phyloP scores from a whole-genome alignment of 2,797 vertebrate genomes.

The Falco peregrinus region DNA sequence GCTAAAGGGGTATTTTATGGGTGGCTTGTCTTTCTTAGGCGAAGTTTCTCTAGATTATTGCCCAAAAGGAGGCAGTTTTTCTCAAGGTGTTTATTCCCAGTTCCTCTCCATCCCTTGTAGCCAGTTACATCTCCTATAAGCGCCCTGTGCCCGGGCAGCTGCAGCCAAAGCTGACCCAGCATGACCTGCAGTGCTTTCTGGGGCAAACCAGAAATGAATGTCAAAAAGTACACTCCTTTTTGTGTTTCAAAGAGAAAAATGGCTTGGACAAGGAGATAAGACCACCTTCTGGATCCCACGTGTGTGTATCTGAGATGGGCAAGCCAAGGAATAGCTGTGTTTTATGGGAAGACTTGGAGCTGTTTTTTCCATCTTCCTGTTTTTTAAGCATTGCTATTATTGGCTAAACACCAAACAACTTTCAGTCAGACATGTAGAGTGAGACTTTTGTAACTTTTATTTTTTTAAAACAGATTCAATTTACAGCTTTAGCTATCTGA shows the following conservation, averaged over 20 bases:
- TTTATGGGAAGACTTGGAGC: slow-evolving; percentile 5
- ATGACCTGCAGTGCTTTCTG: not conserved
- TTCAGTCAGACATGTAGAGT: not conserved
- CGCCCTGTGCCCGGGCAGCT: not conserved
- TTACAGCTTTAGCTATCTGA: not conserved
- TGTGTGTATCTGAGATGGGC: not conserved
- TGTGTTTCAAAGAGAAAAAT: not conserved
- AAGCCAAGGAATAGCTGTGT: not conserved
- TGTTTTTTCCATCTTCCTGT: slow-evolving; percentile 49
- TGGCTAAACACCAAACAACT: slow-evolving; percentile 10
- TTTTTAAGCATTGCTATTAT: slow-evolving; percentile 33
- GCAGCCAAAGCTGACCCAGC: not conserved
- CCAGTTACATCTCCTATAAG: not conserved
- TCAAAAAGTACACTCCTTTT: not conserved
- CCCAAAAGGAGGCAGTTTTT: not conserved
- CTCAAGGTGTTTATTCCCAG: not conserved
- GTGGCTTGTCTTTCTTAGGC: not conserved
- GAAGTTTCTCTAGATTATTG: not conserved
- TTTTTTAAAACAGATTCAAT: not conserved
- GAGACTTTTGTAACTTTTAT: not conserved
- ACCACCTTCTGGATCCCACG: not conserved
- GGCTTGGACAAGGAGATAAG: not conserved
- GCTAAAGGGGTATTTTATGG: not conserved
- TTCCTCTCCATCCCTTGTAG: not conserved
- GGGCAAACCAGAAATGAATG: not conserved